These are phyloP conservation scores for Ametastegia equiseti DNA, from an alignment of 2,888 invertebrate genomes.

Conservation along the genomic window DNA sequence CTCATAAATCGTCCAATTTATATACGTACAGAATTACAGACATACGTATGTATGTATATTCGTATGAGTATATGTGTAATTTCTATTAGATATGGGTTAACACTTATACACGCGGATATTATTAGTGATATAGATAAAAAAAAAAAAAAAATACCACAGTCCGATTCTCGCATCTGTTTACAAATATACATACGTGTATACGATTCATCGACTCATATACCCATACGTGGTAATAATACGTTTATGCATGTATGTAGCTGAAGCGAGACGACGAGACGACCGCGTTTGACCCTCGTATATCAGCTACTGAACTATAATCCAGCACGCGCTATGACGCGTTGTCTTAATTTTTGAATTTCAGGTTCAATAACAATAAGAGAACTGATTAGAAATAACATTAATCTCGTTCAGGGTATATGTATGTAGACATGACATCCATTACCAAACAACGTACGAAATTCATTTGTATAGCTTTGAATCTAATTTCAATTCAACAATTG, in stretches of 20 bases:
- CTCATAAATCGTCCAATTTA: neutral
- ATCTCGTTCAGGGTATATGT: no score
- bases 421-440: no score
- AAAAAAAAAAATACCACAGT: neutral
- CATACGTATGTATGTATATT: neutral
- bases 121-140: neutral
- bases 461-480: no score
- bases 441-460: no score
- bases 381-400: no score
- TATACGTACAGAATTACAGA: neutral
- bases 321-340: slow-evolving; percentile 57
- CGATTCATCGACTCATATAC: neutral
- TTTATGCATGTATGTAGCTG: neutral
- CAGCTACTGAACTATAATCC: slow-evolving; percentile 67
- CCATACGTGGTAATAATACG: neutral
- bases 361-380: neutral
- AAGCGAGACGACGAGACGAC: slow-evolving; percentile 9
- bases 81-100: neutral
- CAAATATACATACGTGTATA: neutral
- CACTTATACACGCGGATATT: neutral
- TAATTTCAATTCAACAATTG: no score
- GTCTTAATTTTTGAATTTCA: slow-evolving; percentile 8
- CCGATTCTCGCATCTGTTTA: neutral
- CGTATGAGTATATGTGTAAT: neutral
- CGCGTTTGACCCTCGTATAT: slow-evolving; percentile 67